Evolutionary conservation across 2,113 vertebrate genomes (phyloP).

Genomic region (Cynocephalus volans): DNA sequence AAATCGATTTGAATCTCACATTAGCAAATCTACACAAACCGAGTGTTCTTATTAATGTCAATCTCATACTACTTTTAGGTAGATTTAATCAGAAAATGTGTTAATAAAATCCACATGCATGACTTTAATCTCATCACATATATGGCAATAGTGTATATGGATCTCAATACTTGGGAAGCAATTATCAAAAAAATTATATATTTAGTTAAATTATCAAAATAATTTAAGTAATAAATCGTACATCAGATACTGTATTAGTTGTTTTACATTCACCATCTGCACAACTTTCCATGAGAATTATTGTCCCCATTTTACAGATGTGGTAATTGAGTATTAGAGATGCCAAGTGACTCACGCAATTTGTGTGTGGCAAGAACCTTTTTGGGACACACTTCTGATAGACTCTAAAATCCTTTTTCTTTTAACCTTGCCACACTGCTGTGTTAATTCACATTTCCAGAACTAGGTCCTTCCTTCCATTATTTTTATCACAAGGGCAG

Average conservation of each 20-base stretch:
- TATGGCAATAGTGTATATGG: neutral
- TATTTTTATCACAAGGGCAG: neutral
- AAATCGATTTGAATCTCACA: conserved; percentile 76
- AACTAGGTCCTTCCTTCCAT: neutral
- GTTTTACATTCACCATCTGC: neutral
- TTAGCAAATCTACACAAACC: conserved; percentile 64
- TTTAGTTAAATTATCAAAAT: conserved; percentile 40
- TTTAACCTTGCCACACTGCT: neutral
- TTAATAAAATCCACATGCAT: conserved; percentile 55
- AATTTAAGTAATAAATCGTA: neutral
- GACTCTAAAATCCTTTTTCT: neutral
- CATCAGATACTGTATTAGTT: neutral
- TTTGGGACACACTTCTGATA: neutral
- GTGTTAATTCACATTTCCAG: neutral
- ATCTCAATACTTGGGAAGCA: neutral
- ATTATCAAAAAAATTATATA: conserved; percentile 15
- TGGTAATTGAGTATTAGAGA: conserved; percentile 13
- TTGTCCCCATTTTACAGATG: conserved; percentile 19
- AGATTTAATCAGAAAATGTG: conserved; percentile 67
- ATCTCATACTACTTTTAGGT: conserved; percentile 58
- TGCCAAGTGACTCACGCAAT: neutral
- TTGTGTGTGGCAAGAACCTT: neutral
- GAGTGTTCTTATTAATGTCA: conserved; percentile 63
- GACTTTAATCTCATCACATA: conserved; percentile 47
- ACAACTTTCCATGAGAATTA: neutral